These are phyloP conservation scores for Andrena marginata DNA, from an alignment of 2,888 invertebrate species.

Conservation along the genomic window DNA sequence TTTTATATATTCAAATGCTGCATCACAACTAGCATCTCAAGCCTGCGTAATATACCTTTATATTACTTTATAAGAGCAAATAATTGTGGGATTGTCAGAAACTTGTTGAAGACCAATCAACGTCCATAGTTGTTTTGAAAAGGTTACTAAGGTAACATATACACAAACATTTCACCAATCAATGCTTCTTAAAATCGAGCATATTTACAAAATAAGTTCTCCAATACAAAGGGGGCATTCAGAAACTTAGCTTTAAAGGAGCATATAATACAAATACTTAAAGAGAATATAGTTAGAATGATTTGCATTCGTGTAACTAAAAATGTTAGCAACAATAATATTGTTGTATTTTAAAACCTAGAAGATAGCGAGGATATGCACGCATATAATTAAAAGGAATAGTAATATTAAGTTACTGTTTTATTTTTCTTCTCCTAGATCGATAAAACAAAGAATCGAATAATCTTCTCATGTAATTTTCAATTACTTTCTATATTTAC, in stretches of 20 bases:
- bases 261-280: no score
- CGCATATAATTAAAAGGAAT: slow-evolving; percentile 7
- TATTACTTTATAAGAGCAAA: slow-evolving; percentile 44
- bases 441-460: not conserved
- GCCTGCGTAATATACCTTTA: slow-evolving; percentile 38
- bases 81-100: slow-evolving; percentile 56
- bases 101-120: slow-evolving; percentile 71
- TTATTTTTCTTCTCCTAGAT: slow-evolving; percentile 24
- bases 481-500: slow-evolving; percentile 3
- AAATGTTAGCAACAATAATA: slow-evolving; percentile 15
- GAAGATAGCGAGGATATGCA: not conserved
- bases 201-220: slow-evolving; percentile 3
- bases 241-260: not conserved
- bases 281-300: not conserved
- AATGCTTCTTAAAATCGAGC: slow-evolving; percentile 36
- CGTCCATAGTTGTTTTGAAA: slow-evolving; percentile 80
- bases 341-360: not conserved
- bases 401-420: slow-evolving; percentile 13
- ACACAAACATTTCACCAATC: slow-evolving; percentile 64
- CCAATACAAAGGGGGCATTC: not conserved
- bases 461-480: not conserved
- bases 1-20: slow-evolving; percentile 71
- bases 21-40: slow-evolving; percentile 59
- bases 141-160: slow-evolving; percentile 77
- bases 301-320: not conserved